Conservation (phyloP, 2,888 invertebrate genomes). For the Trileptium ribeirensis region DNA sequence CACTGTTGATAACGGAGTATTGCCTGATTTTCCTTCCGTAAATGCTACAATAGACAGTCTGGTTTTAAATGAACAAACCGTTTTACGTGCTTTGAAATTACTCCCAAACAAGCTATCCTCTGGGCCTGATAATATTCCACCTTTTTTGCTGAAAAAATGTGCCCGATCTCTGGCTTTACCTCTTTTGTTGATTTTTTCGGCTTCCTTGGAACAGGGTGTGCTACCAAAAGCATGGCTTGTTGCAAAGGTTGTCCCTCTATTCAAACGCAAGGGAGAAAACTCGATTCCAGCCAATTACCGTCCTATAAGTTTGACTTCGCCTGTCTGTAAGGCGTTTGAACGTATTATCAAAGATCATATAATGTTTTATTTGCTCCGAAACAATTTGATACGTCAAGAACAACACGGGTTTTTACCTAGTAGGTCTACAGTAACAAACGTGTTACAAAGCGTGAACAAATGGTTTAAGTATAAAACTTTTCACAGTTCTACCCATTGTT, state of each 20-base stretch:
- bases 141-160: neutral
- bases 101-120: neutral
- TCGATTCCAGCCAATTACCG: neutral
- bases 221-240: neutral
- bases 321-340: neutral
- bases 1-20: neutral
- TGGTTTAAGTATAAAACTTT: too few relatives aligned
- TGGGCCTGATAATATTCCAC: neutral
- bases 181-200: neutral
- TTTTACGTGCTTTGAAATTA: neutral
- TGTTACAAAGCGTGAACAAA: too few relatives aligned
- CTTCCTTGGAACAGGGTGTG: neutral
- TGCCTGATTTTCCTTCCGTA: neutral
- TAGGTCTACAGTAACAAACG: too few relatives aligned
- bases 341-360: slow-evolving; percentile 4
- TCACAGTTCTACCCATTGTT: too few relatives aligned
- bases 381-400: too few relatives aligned
- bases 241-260: neutral
- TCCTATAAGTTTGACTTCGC: neutral
- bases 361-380: too few relatives aligned
- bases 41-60: neutral
- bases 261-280: neutral
- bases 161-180: neutral
- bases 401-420: too few relatives aligned
- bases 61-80: neutral